Evolutionary conservation across 1,140 invertebrate genomes (phyloP), one percentile per base, ranked within the genome.

Genomic region (Thalassaphorura encarpata): DNA sequence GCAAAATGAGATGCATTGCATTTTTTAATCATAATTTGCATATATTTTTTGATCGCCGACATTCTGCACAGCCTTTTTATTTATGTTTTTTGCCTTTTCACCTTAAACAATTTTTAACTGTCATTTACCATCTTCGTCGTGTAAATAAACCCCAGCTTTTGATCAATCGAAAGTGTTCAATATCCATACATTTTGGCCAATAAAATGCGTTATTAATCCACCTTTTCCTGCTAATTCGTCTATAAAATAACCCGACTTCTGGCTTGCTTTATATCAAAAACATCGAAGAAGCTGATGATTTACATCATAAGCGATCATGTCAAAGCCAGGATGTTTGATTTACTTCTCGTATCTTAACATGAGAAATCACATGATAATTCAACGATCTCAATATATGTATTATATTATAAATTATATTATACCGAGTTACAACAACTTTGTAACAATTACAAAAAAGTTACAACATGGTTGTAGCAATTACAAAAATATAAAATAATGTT

Each of bases 221-320:
- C 29, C 27, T n/a, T n/a, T n/a, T n/a, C n/a, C n/a, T 2, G 36
- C 2, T n/a, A 2, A 6, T 16, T 43, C 49, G 24, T 57, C 55
- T 47, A 51, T 57, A 39, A 57, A 48, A 19, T 41, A 41, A 6
- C 54, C 54, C 2, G 28, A 26, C 27, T 56, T 56, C 33, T 56
- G 40, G 23, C 45, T 57, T 43, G 4, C 36, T 11, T 16, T 4
- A 45, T 50, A 18, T 42, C 15, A 36, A 24, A 57, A 36, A 27
- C 23, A 8, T 3, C 47, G 47, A 51, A 51, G 26, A 3, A 21
- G n/a, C 8, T 40, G 40, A n/a, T n/a, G n/a, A n/a, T n/a, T n/a
- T n/a, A n/a, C n/a, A 45, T 42, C 40, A 41, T 33, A 57, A 3
- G 2, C 54, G 26, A 29, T 49, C 46, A 56, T 39, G 29, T 56